phyloP scores from a whole-genome alignment of 92 coral and sea anemone species.

The Phenganax subtilis region DNA sequence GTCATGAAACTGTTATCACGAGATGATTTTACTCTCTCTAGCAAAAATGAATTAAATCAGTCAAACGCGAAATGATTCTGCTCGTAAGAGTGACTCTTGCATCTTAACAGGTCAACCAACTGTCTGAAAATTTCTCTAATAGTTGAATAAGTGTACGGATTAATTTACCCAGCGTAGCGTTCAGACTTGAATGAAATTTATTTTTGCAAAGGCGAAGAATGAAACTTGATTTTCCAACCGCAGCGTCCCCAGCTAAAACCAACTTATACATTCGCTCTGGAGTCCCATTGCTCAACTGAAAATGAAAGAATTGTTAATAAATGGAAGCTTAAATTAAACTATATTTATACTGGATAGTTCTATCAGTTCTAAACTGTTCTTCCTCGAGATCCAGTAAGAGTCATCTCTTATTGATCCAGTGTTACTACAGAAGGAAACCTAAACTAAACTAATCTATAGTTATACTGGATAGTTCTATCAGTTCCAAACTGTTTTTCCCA shows the following conservation, averaged over 20 bases:
- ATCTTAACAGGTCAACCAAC: too few relatives aligned
- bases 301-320: not conserved
- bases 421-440: not conserved
- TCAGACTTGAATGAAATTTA: slow-evolving; percentile 80
- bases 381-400: slow-evolving; percentile 34
- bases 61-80: too few relatives aligned
- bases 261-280: slow-evolving; percentile 95
- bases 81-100: too few relatives aligned
- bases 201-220: slow-evolving; percentile 87
- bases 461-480: not conserved
- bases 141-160: not conserved
- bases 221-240: slow-evolving; percentile 99
- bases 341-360: not conserved
- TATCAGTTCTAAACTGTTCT: slow-evolving; percentile 32
- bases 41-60: too few relatives aligned
- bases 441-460: not conserved
- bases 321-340: not conserved
- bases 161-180: slow-evolving; percentile 86
- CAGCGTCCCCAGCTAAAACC: slow-evolving; percentile 97
- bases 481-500: slow-evolving; percentile 33
- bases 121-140: too few relatives aligned
- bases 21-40: too few relatives aligned
- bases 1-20: too few relatives aligned
- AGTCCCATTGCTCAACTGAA: slow-evolving; percentile 34
- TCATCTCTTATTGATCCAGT: slow-evolving; percentile 31